phyloP scores from a whole-genome alignment of 1,140 invertebrate species.

The Mercenaria mercenaria region DNA sequence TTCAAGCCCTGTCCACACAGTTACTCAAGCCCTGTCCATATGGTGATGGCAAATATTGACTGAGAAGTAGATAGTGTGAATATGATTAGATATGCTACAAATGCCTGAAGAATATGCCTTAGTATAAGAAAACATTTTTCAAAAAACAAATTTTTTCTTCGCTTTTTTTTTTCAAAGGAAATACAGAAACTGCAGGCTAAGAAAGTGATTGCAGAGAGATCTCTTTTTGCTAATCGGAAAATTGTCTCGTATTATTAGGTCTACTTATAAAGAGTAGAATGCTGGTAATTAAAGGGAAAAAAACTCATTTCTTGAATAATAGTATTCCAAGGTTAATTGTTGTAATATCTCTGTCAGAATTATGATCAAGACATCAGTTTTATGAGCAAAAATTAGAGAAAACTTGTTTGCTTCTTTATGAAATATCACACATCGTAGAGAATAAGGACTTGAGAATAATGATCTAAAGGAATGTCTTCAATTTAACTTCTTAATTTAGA shows the following conservation, averaged over 20 bases:
- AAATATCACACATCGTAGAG: background rate
- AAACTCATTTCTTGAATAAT: slow-evolving; percentile 7
- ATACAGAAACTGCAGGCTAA: too few species aligned
- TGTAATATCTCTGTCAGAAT: background rate
- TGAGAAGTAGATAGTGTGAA: too few species aligned
- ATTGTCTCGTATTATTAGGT: background rate
- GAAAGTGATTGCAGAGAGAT: background rate
- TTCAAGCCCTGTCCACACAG: too few species aligned
- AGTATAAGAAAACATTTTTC: too few species aligned
- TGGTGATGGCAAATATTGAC: too few species aligned
- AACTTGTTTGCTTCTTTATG: background rate
- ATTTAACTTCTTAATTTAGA: too few species aligned
- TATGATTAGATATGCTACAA: too few species aligned
- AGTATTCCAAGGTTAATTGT: background rate
- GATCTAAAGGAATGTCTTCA: too few species aligned
- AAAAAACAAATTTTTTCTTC: too few species aligned
- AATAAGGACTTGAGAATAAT: background rate
- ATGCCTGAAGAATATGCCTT: too few species aligned
- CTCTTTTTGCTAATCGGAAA: slow-evolving; percentile 7
- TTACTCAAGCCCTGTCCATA: too few species aligned
- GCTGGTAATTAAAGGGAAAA: slow-evolving; percentile 24
- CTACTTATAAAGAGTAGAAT: background rate
- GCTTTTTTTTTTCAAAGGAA: too few species aligned
- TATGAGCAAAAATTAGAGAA: background rate
- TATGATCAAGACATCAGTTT: background rate